Percentiles rank a stretch among this genome's conserved stretches.
phyloP scores from a whole-genome alignment of 2,797 vertebrate genomes.

The Sebastes aleutianus region DNA sequence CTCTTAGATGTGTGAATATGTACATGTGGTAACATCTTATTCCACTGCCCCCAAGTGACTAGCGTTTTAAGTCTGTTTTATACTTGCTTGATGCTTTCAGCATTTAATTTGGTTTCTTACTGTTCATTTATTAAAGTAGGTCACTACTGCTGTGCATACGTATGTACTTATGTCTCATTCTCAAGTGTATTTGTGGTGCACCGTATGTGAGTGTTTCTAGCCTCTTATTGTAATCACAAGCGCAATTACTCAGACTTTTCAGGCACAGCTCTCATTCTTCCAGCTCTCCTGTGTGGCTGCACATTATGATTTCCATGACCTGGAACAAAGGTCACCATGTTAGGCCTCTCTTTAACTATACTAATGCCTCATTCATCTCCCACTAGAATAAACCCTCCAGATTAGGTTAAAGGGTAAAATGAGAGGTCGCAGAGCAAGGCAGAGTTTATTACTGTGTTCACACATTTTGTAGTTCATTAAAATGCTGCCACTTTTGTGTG shows the following conservation, averaged over 20 bases:
- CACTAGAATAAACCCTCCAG: slow-evolving; percentile 9
- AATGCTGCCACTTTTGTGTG: background rate
- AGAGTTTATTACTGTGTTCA: background rate
- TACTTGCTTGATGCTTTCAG: background rate
- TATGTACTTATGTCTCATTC: background rate
- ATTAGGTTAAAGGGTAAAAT: background rate
- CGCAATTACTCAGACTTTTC: slow-evolving; percentile 16
- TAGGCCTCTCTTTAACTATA: background rate
- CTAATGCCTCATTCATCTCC: slow-evolving; percentile 27
- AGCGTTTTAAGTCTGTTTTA: background rate
- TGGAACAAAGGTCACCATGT: slow-evolving; percentile 2
- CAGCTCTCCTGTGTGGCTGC: background rate
- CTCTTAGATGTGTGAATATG: background rate
- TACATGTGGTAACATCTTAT: background rate
- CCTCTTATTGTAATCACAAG: slow-evolving; percentile 21
- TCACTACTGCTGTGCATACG: slow-evolving; percentile 17
- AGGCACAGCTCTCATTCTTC: slow-evolving; percentile 20
- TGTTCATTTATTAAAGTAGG: slow-evolving; percentile 23
- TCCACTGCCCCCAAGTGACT: no score
- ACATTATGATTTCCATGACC: slow-evolving; percentile 28
- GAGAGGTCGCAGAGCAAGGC: slow-evolving; percentile 6
- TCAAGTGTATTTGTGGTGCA: background rate
- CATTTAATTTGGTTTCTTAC: background rate
- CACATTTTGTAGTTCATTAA: slow-evolving; percentile 34
- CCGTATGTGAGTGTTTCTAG: background rate